phyloP scores from a whole-genome alignment of 2,797 vertebrate genomes.

The Chromobotia macracanthus region DNA sequence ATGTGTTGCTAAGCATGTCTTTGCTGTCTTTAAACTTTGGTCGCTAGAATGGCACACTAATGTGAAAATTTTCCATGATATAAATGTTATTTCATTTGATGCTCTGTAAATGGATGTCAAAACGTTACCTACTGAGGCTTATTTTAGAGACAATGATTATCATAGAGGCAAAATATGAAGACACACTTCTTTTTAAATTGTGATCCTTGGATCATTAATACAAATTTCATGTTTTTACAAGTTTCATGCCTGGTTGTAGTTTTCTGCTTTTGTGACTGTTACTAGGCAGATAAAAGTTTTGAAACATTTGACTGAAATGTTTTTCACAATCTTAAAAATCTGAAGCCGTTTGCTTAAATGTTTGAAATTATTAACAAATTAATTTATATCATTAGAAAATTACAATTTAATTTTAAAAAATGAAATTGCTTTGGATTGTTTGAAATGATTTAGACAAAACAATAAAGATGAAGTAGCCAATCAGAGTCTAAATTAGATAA shows the following conservation, averaged over 20 bases:
- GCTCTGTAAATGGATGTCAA: neutral
- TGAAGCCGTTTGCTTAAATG: neutral
- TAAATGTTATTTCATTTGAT: neutral
- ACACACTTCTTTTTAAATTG: neutral
- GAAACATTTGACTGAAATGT: neutral
- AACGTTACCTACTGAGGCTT: neutral
- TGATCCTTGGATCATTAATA: neutral
- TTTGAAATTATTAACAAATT: neutral
- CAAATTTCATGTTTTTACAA: neutral
- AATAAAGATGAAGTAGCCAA: no score
- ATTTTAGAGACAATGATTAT: slow-evolving; percentile 16
- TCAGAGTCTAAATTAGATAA: no score
- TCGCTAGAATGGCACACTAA: slow-evolving; percentile 7
- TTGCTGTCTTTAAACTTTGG: neutral
- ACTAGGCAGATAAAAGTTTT: neutral
- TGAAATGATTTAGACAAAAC: no score
- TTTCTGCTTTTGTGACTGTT: neutral
- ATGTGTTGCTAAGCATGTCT: slow-evolving; percentile 7
- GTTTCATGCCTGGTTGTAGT: neutral
- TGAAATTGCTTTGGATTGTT: no score
- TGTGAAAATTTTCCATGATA: neutral
- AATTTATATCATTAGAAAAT: no score
- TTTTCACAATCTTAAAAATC: no score
- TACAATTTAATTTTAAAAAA: no score
- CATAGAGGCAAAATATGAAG: neutral